Base-by-base conservation (phyloP, 2,888 invertebrate species). In the Cephus pygmeus region DNA sequence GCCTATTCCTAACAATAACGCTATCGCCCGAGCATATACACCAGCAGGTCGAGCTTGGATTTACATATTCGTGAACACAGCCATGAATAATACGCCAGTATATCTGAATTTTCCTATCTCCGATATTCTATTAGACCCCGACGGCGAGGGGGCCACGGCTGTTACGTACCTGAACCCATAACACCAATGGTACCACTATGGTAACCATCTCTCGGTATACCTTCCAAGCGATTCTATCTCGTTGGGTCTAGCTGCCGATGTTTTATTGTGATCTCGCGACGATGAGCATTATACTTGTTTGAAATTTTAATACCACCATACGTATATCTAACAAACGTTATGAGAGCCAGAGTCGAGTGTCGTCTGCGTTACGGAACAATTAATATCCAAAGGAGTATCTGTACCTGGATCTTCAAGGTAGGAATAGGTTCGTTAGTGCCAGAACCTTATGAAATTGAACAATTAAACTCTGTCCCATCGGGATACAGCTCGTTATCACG, bases 101-200 rank as follows among this genome's bases (percentile, higher is more conserved):
- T 81, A 82, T 83, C 80, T 78, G 76, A 76, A 81, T 82, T 82
- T 80, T 79, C 79, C 79, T 78, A 83, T 84, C 84, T 80, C 78
- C 80, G 81, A 81, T 82, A 82, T 84, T 82, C 83, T 79, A 83
- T 84, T 82, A 81, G 80, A 82, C 80, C 79, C 83, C 80, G 79
- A 77, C 80, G 69, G 81, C 69, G 76, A 73, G 76, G 23, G 23
- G 56, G 23, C 56, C 56, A 56, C 9, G 56, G 56, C 23, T 56
- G 56, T 6, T 40, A 40, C 15, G 40, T 40, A 40, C 40, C 40
- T 15, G 40, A 77, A 76, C 80, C 69, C 77, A 73, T 79, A 75
- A 23, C 23, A 56, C 56, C 56, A 56, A 23, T 56, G 56, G 56
- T 56, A 56, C 56, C 56, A 56, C 56, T 56, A 23, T 56, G 23